Evolutionary conservation across 2,113 vertebrate species (phyloP), one percentile per base, ranked within the genome.

Genomic region (Muscicapa adusta): DNA sequence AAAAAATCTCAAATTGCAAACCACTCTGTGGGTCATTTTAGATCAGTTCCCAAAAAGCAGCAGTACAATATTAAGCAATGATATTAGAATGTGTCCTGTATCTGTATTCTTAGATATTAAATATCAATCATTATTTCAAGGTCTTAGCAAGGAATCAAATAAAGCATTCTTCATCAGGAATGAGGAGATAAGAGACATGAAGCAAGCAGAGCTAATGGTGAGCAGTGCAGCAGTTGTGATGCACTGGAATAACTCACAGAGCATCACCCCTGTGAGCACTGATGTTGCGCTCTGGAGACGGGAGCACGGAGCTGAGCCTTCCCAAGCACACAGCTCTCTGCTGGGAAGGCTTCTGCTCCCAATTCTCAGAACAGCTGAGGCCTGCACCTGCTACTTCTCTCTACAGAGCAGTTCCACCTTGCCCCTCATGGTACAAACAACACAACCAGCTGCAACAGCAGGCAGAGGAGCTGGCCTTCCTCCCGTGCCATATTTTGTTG

Each of bases 221-320:
- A 92, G 33, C 31, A 50, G 14, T 14, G 26, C 78, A 29, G 48
- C 7, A 56, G 29, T 3, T 60, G 68, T 42, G 36, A 50, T 2
- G 18, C 22, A 15, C 12, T 19, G 83, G 61, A 36, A 25, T 66
- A 19, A 50, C n/a, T 68, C 17, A 9, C 8, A 13, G 26, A 56
- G 12, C 2, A 5, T 31, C 75, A 17, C 10, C 34, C 53, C 42
- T 15, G 23, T 8, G n/a, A 82, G 42, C 28, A n/a, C 2, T 1
- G 3, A 7, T 24, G 16, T 6, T 66, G 47, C 6, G 31, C 51
- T 67, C 23, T 34, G 74, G 45, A 29, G 38, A 25, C 0, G 0
- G 2, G 5, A 70, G 78, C 25, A 33, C 3, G 8, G 42, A 78
- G 77, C 47, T 8, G 15, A 91, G 65, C 19, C 50, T 80, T 40